Evolutionary conservation across 2,113 vertebrate genomes (phyloP).

Genomic region (Gymnarchus niloticus): DNA sequence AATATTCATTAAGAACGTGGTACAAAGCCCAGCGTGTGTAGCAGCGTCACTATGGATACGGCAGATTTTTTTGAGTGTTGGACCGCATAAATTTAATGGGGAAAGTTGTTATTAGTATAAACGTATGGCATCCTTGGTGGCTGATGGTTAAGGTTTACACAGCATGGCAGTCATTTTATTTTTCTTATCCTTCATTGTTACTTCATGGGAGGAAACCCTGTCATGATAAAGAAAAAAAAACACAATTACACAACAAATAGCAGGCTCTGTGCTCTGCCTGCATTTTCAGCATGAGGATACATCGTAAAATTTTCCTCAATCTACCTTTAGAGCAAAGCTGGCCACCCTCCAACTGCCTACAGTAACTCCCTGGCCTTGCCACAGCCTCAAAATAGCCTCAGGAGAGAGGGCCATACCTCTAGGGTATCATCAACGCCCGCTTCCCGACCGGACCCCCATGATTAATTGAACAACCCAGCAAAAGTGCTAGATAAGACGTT

Average conservation of each 20-base stretch:
- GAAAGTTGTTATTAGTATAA: background rate
- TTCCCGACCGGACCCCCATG: conserved; percentile 22
- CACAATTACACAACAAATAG: background rate
- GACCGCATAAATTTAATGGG: background rate
- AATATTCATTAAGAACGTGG: background rate
- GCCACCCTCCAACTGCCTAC: background rate
- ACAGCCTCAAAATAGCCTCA: background rate
- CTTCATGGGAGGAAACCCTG: background rate
- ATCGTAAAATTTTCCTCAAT: conserved; percentile 14
- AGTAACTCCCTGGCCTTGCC: background rate
- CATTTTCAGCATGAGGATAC: background rate
- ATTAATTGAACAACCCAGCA: conserved; percentile 42
- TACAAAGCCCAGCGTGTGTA: background rate
- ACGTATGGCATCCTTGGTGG: background rate
- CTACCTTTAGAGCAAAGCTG: conserved; percentile 19
- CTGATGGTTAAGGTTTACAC: background rate
- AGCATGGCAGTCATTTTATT: background rate
- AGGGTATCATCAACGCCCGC: too few relatives aligned
- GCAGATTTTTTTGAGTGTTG: background rate
- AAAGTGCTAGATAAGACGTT: conserved; percentile 43
- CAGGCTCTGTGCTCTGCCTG: background rate
- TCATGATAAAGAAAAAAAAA: background rate
- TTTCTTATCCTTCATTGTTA: background rate
- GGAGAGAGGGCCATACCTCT: conserved; percentile 5
- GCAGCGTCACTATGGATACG: conserved; percentile 15